phyloP scores from a whole-genome alignment of 2,113 vertebrate genomes.

The Sterna hirundo region DNA sequence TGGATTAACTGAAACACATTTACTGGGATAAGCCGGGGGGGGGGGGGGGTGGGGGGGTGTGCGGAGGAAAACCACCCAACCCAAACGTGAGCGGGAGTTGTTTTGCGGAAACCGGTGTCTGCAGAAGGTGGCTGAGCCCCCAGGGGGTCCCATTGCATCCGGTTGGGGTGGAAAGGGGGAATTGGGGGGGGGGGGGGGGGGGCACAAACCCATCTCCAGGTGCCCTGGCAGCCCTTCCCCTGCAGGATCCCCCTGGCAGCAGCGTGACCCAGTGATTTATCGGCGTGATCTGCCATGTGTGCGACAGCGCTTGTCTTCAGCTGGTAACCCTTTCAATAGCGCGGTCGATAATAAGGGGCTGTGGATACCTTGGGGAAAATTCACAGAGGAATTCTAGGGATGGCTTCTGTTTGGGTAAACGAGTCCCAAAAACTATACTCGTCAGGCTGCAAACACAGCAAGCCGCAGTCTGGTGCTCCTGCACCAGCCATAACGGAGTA shows the following conservation, averaged over 20 bases:
- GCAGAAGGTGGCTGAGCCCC: not conserved
- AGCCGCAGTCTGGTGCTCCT: not conserved
- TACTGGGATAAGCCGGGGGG: not conserved
- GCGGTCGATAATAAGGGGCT: not conserved
- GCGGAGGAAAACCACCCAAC: too few species aligned
- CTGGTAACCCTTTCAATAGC: not conserved
- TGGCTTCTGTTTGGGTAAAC: not conserved
- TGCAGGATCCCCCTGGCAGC: not conserved
- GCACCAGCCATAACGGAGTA: not conserved
- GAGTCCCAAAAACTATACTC: not conserved
- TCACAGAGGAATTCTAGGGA: not conserved
- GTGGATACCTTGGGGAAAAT: not conserved
- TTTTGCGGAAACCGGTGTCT: not conserved
- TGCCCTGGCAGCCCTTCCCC: not conserved
- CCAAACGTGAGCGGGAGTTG: not conserved
- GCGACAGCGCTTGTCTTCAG: not conserved
- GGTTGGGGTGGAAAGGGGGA: not conserved
- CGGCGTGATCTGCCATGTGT: fast-evolving
- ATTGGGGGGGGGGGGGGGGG: fast-evolving
- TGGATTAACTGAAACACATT: constrained; percentile 41
- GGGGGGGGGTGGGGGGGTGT: too few species aligned
- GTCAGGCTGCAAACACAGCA: not conserved
- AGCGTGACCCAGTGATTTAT: not conserved
- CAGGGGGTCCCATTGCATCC: fast-evolving
- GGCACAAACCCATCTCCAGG: not conserved